Evolutionary conservation across 2,888 invertebrate genomes (phyloP), one percentile per base, ranked within the genome.

Genomic region (Ellobium chinense): DNA sequence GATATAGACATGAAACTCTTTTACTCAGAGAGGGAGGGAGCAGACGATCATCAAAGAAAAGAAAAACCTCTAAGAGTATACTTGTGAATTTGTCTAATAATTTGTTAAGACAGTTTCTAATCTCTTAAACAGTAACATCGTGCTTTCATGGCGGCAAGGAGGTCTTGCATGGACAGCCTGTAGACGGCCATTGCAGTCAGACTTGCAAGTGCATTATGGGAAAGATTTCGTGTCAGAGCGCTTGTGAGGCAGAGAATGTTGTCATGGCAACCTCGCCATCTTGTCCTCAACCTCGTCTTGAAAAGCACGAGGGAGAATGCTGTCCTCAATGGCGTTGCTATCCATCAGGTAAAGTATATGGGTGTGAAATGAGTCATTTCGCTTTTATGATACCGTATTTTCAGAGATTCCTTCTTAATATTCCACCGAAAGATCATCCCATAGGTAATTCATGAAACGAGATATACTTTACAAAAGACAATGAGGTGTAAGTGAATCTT

Each of bases 341-440:
- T 27, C 85, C 85, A 0, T 76, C 81, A 74, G 82, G 85, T 84
- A 65, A 70, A n/a, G n/a, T n/a, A n/a, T n/a, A n/a, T n/a, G n/a
- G n/a, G n/a, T n/a, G n/a, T 29, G 37, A 70, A 39, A 60, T 60
- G 7, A 14, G 27, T 14, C 7, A 24, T 60, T 60, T 60, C 5
- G n/a, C 60, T 60, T 24, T 60, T 14, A 27, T 60, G n/a, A 60
- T 60, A 60, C 60, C n/a, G n/a, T 46, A 18, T 18, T 46, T 46
- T 46, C 9, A 18, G 46, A n/a, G n/a, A n/a, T n/a, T n/a, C n/a
- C n/a, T n/a, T n/a, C n/a, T n/a, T n/a, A n/a, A n/a, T n/a, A n/a
- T n/a, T n/a, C n/a, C n/a, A n/a, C n/a, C n/a, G n/a, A n/a, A n/a
- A n/a, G n/a, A n/a, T n/a, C n/a, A n/a, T n/a, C n/a, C n/a, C n/a